Evolutionary conservation across 2,888 invertebrate species (phyloP), one percentile per base, ranked within the genome.

Genomic region (Idaea dimidiata): DNA sequence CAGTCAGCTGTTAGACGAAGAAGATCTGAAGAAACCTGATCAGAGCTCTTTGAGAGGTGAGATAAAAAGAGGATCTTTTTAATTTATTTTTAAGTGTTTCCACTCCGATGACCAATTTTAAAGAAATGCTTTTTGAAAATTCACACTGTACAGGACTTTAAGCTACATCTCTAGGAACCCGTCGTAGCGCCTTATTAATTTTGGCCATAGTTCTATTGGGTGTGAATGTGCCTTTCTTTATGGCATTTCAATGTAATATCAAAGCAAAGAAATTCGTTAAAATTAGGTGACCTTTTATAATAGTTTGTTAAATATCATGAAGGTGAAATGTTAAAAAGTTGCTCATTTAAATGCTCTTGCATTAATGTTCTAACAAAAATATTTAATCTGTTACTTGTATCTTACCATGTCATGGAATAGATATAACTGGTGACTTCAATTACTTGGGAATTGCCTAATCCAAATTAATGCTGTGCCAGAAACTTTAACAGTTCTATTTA

Each of bases 1-100:
- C 66, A 96, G 98, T 85, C 95, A 96, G 72, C 93, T 99, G 32
- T 89, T 99, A 17, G 97, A 98, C 86, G 98, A 97, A 76, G 96
- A 96, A 65, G 99, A 99, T 86, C 94, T 97, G 68, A 94, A 95
- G 75, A 98, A 97, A 87, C 99, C 99, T 3, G 96, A 97, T 78
- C 95, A 96, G 32, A 91, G 95, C 17, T 95, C 96, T 14, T 93
- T 99, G n/a, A 95, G 93, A 94, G 97, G 97, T 97, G 83, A 62
- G 62, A 66, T 58, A 24, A 5, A 24, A 24, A 3, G 24, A 5
- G 24, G 24, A 5, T 24, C 24, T 24, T n/a, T n/a, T n/a, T n/a
- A n/a, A n/a, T n/a, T n/a, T n/a, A n/a, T n/a, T n/a, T n/a, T n/a
- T n/a, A n/a, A n/a, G n/a, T n/a, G n/a, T n/a, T n/a, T n/a, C n/a